A percentile compares a stretch with the other conserved stretches of the same genome.
These are phyloP conservation scores for Dicranocentrus wangi DNA, from an alignment of 2,888 invertebrate genomes.

Conservation along the genomic window DNA sequence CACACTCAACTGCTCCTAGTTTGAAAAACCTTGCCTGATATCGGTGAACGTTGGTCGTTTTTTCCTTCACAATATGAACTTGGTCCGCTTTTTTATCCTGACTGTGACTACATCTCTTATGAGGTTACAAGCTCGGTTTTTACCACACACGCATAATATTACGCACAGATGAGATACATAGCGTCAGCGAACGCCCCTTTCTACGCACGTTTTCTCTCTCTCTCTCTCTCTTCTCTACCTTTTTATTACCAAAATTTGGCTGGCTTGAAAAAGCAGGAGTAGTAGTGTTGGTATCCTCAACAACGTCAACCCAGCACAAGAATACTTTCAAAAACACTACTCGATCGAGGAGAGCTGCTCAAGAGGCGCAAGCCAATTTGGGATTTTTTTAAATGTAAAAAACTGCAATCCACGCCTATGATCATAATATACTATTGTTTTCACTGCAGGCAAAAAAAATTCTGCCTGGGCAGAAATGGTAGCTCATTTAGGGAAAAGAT, in stretches of 20 bases:
- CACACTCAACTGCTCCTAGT: background rate
- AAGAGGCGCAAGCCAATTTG: background rate
- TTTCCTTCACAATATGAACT: background rate
- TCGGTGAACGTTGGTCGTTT: background rate
- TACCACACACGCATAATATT: slow-evolving; percentile 20
- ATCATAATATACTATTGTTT: slow-evolving; percentile 21
- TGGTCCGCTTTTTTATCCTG: background rate
- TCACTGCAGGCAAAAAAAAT: slow-evolving; percentile 1
- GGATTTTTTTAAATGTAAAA: background rate
- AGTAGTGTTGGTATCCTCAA: no score
- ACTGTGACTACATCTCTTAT: background rate
- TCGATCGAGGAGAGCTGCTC: background rate
- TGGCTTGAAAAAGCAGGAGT: no score
- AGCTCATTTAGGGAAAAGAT: slow-evolving; percentile 13
- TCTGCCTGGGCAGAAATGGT: background rate
- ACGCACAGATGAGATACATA: no score
- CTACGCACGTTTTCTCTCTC: background rate
- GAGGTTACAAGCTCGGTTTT: background rate
- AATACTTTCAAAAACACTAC: background rate
- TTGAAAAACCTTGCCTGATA: background rate
- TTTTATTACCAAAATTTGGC: background rate
- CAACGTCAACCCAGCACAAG: background rate
- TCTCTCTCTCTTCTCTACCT: no score
- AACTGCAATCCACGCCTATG: slow-evolving; percentile 13
- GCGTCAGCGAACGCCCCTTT: slow-evolving; percentile 8